A percentile compares a stretch with the other conserved stretches of the same genome.
These are phyloP conservation scores for Geotrupes spiniger DNA, from an alignment of 2,888 invertebrate genomes.

Conservation along the genomic window DNA sequence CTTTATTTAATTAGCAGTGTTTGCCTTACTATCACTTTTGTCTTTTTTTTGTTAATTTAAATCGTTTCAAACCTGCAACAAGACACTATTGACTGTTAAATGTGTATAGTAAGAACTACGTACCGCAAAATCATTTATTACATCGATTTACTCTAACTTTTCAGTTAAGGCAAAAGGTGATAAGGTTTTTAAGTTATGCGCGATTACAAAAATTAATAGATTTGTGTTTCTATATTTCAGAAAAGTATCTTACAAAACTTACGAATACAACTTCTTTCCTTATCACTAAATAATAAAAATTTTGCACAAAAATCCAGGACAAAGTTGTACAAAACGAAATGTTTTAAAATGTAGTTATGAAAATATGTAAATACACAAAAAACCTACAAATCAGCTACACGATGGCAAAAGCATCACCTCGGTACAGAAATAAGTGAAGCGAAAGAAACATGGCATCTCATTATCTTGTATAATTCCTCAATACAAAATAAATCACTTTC, in stretches of 20 bases:
- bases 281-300: conserved; percentile 34
- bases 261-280: conserved; percentile 41
- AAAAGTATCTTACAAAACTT: conserved; percentile 47
- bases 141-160: no score
- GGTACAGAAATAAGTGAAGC: neutral
- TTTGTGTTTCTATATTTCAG: conserved; percentile 31
- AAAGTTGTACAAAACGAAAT: conserved; percentile 7
- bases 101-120: no score
- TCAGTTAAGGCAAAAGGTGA: no score
- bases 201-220: conserved; percentile 5
- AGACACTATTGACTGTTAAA: no score
- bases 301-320: conserved; percentile 21
- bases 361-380: conserved; percentile 22
- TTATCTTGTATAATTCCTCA: no score
- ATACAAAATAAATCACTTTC: conserved; percentile 5
- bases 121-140: no score
- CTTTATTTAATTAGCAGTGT: no score
- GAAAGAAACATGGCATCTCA: conserved; percentile 4
- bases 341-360: conserved; percentile 7
- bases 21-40: no score
- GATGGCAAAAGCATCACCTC: no score
- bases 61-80: no score
- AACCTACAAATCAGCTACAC: conserved; percentile 31
- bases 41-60: no score
- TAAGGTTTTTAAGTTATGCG: no score